A percentile compares a stretch with the other conserved stretches of the same genome.
These are phyloP conservation scores for Calliopsis andreniformis DNA, from an alignment of 1,140 invertebrate species.

Conservation along the genomic window DNA sequence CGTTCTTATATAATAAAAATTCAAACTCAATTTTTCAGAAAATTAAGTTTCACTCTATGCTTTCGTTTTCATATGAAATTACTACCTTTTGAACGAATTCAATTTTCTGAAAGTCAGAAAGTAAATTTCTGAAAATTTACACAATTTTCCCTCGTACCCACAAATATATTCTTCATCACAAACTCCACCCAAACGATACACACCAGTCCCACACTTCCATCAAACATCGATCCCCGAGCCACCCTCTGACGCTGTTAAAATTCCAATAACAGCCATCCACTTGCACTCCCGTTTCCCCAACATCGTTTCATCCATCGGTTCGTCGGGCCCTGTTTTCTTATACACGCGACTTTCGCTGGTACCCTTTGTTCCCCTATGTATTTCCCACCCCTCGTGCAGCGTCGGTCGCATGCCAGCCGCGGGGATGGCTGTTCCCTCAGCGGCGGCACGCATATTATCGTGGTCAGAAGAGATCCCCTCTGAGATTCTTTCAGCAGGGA, in stretches of 20 bases:
- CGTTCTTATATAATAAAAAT: no score
- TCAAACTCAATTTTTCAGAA: no score
- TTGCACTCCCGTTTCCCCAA: neutral
- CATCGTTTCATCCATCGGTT: neutral
- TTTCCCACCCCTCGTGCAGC: slow-evolving; percentile 46
- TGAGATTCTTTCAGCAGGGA: slow-evolving; percentile 55
- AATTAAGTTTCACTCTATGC: no score
- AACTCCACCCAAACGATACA: no score
- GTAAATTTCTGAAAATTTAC: no score
- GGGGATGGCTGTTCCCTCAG: slow-evolving; percentile 28
- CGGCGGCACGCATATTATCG: slow-evolving; percentile 58
- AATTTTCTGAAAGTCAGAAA: no score
- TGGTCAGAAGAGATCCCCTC: slow-evolving; percentile 49
- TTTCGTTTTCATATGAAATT: no score
- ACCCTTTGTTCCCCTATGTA: slow-evolving; percentile 45
- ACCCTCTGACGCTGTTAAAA: slow-evolving; percentile 56
- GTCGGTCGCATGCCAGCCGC: slow-evolving; percentile 45
- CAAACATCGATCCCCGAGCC: neutral
- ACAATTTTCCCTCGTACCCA: no score
- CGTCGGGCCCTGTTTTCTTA: slow-evolving; percentile 46
- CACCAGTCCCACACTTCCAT: neutral
- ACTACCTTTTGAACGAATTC: no score
- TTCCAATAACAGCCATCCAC: slow-evolving; percentile 54
- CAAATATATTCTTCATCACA: no score
- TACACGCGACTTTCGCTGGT: slow-evolving; percentile 20